Evolutionary conservation across 2,113 vertebrate species (phyloP).

Genomic region (Salvelinus sp.): DNA sequence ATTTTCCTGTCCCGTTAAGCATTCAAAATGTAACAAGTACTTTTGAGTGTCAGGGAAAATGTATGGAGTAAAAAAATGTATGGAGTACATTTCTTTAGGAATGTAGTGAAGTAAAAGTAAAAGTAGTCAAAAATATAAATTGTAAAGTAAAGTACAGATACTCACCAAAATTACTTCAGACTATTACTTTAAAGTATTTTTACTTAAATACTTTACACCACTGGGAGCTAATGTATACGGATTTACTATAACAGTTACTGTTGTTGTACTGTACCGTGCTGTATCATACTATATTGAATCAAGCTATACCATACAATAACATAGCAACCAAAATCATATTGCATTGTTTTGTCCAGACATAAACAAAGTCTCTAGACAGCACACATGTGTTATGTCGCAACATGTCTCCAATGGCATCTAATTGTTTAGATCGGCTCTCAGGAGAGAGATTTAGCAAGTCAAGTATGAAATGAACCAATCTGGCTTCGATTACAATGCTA

Average conservation of each 20-base stretch:
- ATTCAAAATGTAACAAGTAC: too few relatives aligned
- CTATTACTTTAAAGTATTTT: too few relatives aligned
- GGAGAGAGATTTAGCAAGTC: slow-evolving; percentile 40
- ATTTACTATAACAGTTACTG: slow-evolving; percentile 24
- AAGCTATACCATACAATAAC: background rate
- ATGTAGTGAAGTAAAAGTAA: too few relatives aligned
- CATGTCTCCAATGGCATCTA: slow-evolving; percentile 38
- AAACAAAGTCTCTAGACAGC: slow-evolving; percentile 12
- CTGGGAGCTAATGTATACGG: slow-evolving; percentile 12
- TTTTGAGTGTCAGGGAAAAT: too few relatives aligned
- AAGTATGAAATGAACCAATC: slow-evolving; percentile 43
- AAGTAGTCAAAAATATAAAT: too few relatives aligned
- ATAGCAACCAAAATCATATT: slow-evolving; percentile 4
- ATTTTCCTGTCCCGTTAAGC: too few relatives aligned
- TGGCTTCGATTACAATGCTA: slow-evolving; percentile 51
- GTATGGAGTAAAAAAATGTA: too few relatives aligned
- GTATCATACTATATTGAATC: background rate
- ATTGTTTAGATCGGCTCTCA: slow-evolving; percentile 37
- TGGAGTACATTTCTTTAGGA: too few relatives aligned
- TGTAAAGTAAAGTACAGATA: too few relatives aligned
- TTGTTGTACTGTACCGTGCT: slow-evolving; percentile 18
- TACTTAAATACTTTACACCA: too few relatives aligned
- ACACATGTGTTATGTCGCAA: slow-evolving; percentile 28
- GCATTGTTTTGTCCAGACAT: slow-evolving; percentile 26
- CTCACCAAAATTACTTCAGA: too few relatives aligned